Evolutionary conservation across 1,140 invertebrate species (phyloP).

Genomic region (Plectus sambesii): DNA sequence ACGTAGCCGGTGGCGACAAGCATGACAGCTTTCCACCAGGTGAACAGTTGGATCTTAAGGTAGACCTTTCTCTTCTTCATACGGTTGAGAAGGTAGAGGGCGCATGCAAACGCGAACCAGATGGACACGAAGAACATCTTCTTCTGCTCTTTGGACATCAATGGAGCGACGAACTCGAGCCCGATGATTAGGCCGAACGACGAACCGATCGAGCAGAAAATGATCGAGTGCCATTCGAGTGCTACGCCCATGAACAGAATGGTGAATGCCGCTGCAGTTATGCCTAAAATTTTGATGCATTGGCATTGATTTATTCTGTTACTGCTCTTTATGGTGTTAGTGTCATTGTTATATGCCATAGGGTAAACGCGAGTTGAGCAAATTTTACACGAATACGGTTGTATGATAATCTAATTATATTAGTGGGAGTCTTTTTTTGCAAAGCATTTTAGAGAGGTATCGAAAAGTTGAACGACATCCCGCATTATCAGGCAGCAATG

Average conservation of each 20-base stretch:
- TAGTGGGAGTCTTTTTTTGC: neutral
- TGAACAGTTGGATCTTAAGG: constrained; percentile 25
- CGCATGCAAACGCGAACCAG: constrained; percentile 40
- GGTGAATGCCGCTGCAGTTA: constrained; percentile 25
- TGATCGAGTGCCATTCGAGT: constrained; percentile 21
- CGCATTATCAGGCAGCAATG: no score
- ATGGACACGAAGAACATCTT: constrained; percentile 42
- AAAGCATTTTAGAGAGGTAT: neutral
- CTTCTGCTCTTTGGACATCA: constrained; percentile 21
- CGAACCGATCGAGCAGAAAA: constrained; percentile 20
- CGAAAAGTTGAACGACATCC: constrained; percentile 3
- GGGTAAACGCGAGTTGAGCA: no score
- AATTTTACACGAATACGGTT: no score
- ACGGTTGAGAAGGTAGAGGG: constrained; percentile 33
- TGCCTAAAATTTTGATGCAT: constrained; percentile 1
- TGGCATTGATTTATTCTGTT: neutral
- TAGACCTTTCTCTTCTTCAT: constrained; percentile 32
- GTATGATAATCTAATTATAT: no score
- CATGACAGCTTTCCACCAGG: constrained; percentile 27
- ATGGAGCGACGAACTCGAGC: constrained; percentile 18
- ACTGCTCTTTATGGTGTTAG: no score
- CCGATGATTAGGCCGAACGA: constrained; percentile 19
- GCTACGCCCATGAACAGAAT: constrained; percentile 25
- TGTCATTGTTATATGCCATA: no score
- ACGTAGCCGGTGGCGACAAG: constrained; percentile 33